Percentiles rank a stretch among this genome's conserved stretches.
phyloP scores from a whole-genome alignment of 2,113 vertebrate genomes.

The Salvator merianae region DNA sequence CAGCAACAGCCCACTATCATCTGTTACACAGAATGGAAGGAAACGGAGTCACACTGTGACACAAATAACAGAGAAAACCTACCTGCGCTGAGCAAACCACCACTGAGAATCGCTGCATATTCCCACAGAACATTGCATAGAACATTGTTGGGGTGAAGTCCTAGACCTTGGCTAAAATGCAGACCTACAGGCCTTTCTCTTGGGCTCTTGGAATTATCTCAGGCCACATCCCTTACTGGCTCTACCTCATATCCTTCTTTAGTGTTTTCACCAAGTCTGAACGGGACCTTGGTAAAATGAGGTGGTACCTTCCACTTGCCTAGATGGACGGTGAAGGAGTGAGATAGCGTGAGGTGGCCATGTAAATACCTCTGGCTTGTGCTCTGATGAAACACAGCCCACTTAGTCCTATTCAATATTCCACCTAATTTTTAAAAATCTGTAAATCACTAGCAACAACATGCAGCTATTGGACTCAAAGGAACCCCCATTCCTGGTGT shows the following conservation, averaged over 20 bases:
- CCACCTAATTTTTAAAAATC: neutral
- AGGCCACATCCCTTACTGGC: neutral
- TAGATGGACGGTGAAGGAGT: neutral
- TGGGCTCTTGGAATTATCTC: neutral
- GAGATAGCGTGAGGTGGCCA: neutral
- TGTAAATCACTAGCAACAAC: neutral
- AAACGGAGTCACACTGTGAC: conserved; percentile 36
- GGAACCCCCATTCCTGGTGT: neutral
- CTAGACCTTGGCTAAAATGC: neutral
- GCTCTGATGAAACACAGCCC: neutral
- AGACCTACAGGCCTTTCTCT: neutral
- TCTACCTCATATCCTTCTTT: neutral
- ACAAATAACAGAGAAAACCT: neutral
- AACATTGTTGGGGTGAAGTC: too few relatives aligned
- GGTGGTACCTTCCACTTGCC: neutral
- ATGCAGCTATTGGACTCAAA: neutral
- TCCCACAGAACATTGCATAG: neutral
- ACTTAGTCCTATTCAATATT: neutral
- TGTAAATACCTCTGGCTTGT: neutral
- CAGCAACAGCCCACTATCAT: conserved; percentile 73
- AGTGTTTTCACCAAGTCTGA: neutral
- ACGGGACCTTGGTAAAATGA: neutral
- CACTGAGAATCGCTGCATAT: neutral
- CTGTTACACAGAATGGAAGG: conserved; percentile 69
- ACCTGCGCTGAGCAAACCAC: neutral